Evolutionary conservation across 2,113 vertebrate species (phyloP), one percentile per base, ranked within the genome.

Genomic region (Chaetorhynchus papuensis): DNA sequence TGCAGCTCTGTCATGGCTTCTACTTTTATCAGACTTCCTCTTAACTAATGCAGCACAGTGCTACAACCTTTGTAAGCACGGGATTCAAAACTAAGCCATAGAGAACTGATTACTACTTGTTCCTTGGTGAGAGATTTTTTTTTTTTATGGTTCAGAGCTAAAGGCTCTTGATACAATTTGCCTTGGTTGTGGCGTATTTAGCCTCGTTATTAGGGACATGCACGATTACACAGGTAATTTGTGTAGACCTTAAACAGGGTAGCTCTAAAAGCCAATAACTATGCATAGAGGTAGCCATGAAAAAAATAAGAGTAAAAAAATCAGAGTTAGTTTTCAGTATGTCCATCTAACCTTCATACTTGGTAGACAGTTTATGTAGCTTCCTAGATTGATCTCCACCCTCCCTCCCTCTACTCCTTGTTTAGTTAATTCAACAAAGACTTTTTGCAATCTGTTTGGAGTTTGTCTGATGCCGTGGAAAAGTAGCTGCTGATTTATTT

Each of bases 401-500:
- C 90, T 92, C 71, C 83, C 95, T 81, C 95, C 91, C 97, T 92
- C 93, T 78, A 35, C 91, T 98, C 96, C 98, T 97, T 97, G 98
- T 98, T 98, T 98, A 98, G 98, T 98, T 98, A 97, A 98, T 98
- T 98, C 97, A 98, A 98, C 97, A 97, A 98, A 98, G 98, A 98
- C 98, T 98, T 98, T 98, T 98, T 98, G 97, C 97, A 97, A 97
- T 98, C 96, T 98, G 98, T 98, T 98, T 98, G 97, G 98, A 98
- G 97, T 98, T 98, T 98, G 98, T 98, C 98, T 98, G 98, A 98
- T 97, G 98, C 98, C 63, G 95, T 97, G 97, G 98, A 98, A 98
- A 99, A 99, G 98, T 98, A 98, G 98, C 98, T 98, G 98, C 98
- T 98, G 98, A 98, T 99, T 99, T 99, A 99, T 99, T 98, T 98